Evolutionary conservation across 2,113 vertebrate genomes (phyloP).

Genomic region (Gnathonemus longibarbis): DNA sequence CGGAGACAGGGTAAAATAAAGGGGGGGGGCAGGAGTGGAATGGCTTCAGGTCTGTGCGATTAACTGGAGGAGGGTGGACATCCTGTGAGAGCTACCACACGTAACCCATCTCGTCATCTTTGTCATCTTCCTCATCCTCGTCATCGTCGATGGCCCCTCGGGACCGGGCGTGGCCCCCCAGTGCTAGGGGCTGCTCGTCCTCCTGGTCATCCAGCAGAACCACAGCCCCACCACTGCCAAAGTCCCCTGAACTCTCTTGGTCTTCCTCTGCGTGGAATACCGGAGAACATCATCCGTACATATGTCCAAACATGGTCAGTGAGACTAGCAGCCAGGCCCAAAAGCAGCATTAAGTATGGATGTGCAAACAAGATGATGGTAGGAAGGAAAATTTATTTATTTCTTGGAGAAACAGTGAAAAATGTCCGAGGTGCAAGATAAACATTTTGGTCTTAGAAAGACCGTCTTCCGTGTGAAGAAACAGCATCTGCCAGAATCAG

Average conservation of each 20-base stretch:
- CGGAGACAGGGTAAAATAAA: constrained; percentile 24
- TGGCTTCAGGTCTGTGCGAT: constrained; percentile 70
- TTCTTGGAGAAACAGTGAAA: background rate
- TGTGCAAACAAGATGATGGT: background rate
- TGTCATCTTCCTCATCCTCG: constrained; percentile 87
- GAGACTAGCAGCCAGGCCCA: background rate
- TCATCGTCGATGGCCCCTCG: constrained; percentile 82
- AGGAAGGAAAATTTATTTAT: background rate
- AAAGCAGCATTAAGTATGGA: background rate
- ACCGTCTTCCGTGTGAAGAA: background rate
- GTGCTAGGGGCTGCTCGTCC: constrained; percentile 66
- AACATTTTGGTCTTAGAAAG: background rate
- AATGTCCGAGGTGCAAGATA: background rate
- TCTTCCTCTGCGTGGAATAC: constrained; percentile 57
- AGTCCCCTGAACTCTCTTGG: constrained; percentile 89
- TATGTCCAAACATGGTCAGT: background rate
- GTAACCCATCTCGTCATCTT: constrained; percentile 87
- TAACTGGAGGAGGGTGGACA: constrained; percentile 46
- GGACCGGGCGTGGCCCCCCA: constrained; percentile 66
- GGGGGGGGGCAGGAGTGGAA: constrained; percentile 50
- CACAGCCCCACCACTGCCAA: constrained; percentile 80
- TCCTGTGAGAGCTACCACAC: constrained; percentile 60
- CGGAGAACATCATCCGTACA: background rate
- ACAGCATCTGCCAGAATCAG: background rate
- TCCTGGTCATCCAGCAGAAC: constrained; percentile 84